Conservation (phyloP, 2,113 vertebrate genomes). For the Oenanthe oenanthe region DNA sequence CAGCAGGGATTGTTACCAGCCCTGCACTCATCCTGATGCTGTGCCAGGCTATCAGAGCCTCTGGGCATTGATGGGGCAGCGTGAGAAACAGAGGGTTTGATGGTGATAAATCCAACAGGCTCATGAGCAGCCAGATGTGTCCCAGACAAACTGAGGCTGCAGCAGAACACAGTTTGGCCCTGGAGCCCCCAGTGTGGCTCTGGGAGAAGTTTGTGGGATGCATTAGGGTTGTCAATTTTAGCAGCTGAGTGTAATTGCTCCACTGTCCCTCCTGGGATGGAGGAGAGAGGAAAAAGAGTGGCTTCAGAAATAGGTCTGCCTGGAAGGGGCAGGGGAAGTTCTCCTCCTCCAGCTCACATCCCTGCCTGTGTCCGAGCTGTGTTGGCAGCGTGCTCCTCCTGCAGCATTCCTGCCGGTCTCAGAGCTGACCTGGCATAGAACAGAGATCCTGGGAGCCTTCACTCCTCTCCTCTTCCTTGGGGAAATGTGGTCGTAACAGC, state of each 20-base stretch:
- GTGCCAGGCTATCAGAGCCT: neutral
- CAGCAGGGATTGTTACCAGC: neutral
- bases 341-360: neutral
- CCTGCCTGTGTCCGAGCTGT: neutral
- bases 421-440: neutral
- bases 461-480: neutral
- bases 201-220: neutral
- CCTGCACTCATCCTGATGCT: rapidly evolving
- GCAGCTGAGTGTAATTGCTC: neutral
- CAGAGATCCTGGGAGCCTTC: neutral
- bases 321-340: neutral
- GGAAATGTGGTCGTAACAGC: neutral
- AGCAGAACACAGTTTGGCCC: neutral
- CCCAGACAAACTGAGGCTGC: neutral
- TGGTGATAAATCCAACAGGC: neutral
- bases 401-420: neutral
- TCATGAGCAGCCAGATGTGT: rapidly evolving
- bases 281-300: neutral
- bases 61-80: neutral
- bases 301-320: neutral
- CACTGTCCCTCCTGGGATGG: neutral
- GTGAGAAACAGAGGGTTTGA: neutral
- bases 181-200: neutral
- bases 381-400: neutral
- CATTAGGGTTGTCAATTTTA: neutral